phyloP scores from a whole-genome alignment of 2,888 invertebrate species.

The Acleris emargana region DNA sequence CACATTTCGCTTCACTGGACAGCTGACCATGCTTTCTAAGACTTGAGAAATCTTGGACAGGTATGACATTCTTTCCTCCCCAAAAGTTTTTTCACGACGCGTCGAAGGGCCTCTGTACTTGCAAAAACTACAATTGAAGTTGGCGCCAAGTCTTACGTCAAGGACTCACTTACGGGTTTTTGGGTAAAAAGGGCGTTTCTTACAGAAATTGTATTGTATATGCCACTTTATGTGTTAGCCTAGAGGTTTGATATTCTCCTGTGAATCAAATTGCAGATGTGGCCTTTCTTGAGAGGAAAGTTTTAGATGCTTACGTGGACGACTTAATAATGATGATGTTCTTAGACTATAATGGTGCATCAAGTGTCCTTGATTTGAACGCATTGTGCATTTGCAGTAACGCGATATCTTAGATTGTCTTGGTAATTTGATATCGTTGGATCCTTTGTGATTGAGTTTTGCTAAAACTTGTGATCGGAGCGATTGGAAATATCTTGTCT shows the following conservation, averaged over 20 bases:
- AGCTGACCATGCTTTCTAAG: too few species aligned
- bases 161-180: constrained; percentile 35
- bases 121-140: constrained; percentile 42
- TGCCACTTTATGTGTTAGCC: too few species aligned
- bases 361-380: constrained; percentile 13
- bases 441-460: constrained; percentile 2
- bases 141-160: constrained; percentile 60
- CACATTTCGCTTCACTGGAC: too few species aligned
- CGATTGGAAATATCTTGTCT: not conserved
- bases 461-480: not conserved
- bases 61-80: too few species aligned
- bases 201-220: too few species aligned
- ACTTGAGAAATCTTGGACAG: too few species aligned
- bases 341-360: not conserved
- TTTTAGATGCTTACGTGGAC: constrained; percentile 36
- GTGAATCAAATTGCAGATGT: constrained; percentile 23
- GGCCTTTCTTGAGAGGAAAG: too few species aligned
- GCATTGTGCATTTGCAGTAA: constrained; percentile 7
- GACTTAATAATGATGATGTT: constrained; percentile 41
- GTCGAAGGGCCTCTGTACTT: not conserved
- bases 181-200: too few species aligned
- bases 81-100: too few species aligned
- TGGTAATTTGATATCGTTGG: constrained; percentile 22
- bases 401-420: constrained; percentile 9
- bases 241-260: too few species aligned